A percentile compares a stretch with the other conserved stretches of the same genome.
These are phyloP conservation scores for Spisula subtruncata DNA, from an alignment of 2,888 invertebrate species.

Conservation along the genomic window DNA sequence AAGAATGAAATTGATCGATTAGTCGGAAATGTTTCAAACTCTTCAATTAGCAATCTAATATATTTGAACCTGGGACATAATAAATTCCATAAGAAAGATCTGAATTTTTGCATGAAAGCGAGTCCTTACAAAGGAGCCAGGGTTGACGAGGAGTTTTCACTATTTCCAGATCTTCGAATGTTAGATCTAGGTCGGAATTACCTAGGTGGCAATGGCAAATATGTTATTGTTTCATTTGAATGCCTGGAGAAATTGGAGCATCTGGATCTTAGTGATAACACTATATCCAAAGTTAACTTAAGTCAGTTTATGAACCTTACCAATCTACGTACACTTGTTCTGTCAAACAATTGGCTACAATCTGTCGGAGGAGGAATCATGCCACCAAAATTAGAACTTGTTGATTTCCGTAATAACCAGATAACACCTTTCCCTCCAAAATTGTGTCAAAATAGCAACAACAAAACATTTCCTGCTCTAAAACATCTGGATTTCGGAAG, in stretches of 20 bases:
- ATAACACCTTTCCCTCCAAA: constrained; percentile 8
- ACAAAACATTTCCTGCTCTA: neutral
- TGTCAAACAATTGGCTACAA: constrained; percentile 10
- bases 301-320: constrained; percentile 12
- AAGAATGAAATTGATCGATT: neutral
- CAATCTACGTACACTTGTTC: neutral
- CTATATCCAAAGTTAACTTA: neutral
- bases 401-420: constrained; percentile 30
- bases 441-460: neutral
- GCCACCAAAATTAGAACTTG: neutral
- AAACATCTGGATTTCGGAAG: constrained; percentile 11
- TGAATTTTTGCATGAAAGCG: neutral
- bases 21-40: neutral
- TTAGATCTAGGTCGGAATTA: neutral
- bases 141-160: neutral
- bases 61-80: neutral
- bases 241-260: constrained; percentile 25
- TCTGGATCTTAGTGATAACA: constrained; percentile 27
- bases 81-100: neutral
- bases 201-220: neutral
- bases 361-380: neutral
- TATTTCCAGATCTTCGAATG: neutral
- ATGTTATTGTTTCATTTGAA: neutral
- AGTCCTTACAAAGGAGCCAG: neutral
- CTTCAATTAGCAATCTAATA: neutral